Conservation (phyloP, 1,140 invertebrate species). For the Zaprionus davidi region DNA sequence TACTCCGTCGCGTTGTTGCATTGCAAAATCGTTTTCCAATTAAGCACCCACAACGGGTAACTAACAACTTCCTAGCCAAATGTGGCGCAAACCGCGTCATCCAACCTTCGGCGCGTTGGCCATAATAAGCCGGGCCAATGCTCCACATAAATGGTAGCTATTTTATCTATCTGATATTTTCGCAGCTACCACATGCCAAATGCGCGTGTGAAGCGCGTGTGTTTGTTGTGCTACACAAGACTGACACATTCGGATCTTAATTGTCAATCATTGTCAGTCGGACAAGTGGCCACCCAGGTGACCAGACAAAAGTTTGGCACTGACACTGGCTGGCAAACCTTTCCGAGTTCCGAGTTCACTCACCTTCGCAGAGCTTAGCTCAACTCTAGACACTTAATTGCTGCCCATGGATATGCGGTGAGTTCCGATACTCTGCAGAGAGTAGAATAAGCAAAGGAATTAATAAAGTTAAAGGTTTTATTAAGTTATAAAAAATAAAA, state of each 20-base stretch:
- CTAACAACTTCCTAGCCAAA: conserved; percentile 49
- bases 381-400: conserved; percentile 12
- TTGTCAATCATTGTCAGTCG: conserved; percentile 63
- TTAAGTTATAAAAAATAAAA: not conserved
- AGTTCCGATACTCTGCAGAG: not conserved
- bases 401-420: not conserved
- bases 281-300: conserved; percentile 41
- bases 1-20: conserved; percentile 17
- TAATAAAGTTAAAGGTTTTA: not conserved
- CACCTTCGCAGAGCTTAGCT: conserved; percentile 21
- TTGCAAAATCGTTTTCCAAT: conserved; percentile 48
- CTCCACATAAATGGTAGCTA: conserved; percentile 49
- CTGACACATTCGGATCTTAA: conserved; percentile 54
- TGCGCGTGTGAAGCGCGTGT: conserved; percentile 1
- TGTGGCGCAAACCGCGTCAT: conserved; percentile 16
- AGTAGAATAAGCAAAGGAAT: not conserved
- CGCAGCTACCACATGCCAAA: conserved; percentile 9
- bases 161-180: conserved; percentile 26
- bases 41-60: conserved; percentile 34
- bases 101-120: conserved; percentile 41
- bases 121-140: conserved; percentile 61
- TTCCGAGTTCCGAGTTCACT: conserved; percentile 40
- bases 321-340: conserved; percentile 40
- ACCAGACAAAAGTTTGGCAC: conserved; percentile 6
- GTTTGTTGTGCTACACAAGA: conserved; percentile 8